Percentiles rank a stretch among this genome's conserved stretches.
phyloP scores from a whole-genome alignment of 2,113 vertebrate genomes.

The Triplophysa dalaica region DNA sequence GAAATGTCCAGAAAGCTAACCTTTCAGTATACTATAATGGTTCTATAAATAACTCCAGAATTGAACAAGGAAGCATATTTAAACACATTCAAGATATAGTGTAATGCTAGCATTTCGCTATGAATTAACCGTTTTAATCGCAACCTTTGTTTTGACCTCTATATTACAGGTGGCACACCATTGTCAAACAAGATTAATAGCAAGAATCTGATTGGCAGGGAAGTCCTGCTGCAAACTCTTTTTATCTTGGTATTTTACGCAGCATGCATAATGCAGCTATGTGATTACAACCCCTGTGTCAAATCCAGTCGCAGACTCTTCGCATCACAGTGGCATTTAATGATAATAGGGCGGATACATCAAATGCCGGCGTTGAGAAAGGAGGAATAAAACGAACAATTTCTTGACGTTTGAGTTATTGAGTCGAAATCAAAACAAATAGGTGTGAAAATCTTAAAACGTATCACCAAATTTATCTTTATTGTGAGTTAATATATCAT shows the following conservation, averaged over 20 bases:
- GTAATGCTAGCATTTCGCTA: not conserved
- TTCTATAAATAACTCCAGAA: too few species aligned
- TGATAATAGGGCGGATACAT: constrained; percentile 15
- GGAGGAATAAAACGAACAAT: not conserved
- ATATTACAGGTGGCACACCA: constrained; percentile 27
- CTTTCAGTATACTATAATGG: too few species aligned
- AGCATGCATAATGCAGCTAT: constrained; percentile 28
- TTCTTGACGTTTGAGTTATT: not conserved
- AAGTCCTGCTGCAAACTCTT: constrained; percentile 23
- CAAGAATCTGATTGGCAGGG: constrained; percentile 30
- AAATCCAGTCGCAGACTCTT: constrained; percentile 4
- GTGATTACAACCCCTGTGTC: constrained; percentile 29
- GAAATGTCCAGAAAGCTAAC: too few species aligned
- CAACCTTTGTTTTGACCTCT: constrained; percentile 3
- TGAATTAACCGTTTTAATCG: not conserved
- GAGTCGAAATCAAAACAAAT: not conserved
- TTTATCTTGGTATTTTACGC: constrained; percentile 34
- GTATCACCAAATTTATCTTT: not conserved
- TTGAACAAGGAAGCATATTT: too few species aligned
- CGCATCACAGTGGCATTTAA: constrained; percentile 15
- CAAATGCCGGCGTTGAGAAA: not conserved
- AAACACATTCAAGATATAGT: not conserved
- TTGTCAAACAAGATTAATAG: constrained; percentile 33
- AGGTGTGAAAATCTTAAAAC: not conserved
- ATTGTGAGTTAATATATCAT: not conserved